Evolutionary conservation across 1,140 invertebrate genomes (phyloP), one percentile per base, ranked within the genome.

Genomic region (Hestina assimilis): DNA sequence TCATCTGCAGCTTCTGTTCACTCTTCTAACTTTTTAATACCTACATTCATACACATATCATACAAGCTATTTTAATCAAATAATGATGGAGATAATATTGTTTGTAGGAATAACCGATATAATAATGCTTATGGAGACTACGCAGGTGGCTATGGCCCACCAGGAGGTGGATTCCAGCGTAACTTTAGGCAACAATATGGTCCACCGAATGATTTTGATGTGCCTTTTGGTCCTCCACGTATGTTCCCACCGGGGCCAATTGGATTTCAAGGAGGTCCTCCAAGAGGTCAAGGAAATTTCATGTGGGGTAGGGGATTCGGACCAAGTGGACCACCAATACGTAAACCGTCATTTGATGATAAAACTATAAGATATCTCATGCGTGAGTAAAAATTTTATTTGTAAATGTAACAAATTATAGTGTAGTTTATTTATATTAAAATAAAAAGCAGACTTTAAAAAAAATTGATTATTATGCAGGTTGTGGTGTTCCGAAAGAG

Each of bases 81-180:
- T n/a, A n/a, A n/a, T n/a, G n/a, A n/a, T n/a, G n/a, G n/a, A 12
- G n/a, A 11, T 15, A 0, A 23, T 43, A 52, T 48, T 59, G 45
- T 46, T 40, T n/a, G 40, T 24, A 66, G 55, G 19, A 69, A 75
- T 57, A 42, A 69, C 12, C 71, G 65, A 5, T 82, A 79, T 15
- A 72, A 68, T 29, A 74, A 79, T 66, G 79, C 76, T 4, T 82
- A 72, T 70, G 76, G 79, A n/a, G 56, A 72, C 47, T 82, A 82
- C 29, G 63, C 58, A 15, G 79, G 79, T 11, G 79, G 79, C 9
- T 79, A 79, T 59, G 75, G 72, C 9, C 72, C 64, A 35, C 58
- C 64, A 0, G 56, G 65, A 23, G 50, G 46, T 33, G 47, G 52
- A 14, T 47, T 29, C 12, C 48, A 40, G 7, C 31, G 43, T 17